Percentiles rank a stretch among this genome's conserved stretches.
phyloP scores from a whole-genome alignment of 2,888 invertebrate species.

The Palloptera scutellata region DNA sequence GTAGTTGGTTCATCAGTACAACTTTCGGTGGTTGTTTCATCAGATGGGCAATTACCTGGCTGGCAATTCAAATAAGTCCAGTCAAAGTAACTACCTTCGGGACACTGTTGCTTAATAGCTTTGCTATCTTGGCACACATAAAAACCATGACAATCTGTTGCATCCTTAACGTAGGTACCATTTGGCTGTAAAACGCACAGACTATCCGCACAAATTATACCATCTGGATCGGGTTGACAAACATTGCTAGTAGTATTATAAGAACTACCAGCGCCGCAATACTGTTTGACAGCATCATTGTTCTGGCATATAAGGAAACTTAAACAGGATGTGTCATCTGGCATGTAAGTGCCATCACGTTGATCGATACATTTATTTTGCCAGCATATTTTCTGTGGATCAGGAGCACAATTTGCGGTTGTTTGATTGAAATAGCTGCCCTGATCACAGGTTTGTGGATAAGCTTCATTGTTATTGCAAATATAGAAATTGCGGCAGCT shows the following conservation, averaged over 20 bases:
- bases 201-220: constrained; percentile 45
- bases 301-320: constrained; percentile 46
- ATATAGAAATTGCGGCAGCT: constrained; percentile 49
- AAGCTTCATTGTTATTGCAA: constrained; percentile 48
- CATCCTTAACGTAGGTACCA: constrained; percentile 17
- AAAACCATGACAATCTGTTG: constrained; percentile 22
- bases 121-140: constrained; percentile 16
- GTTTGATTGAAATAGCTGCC: constrained; percentile 47
- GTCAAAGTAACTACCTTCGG: constrained; percentile 40
- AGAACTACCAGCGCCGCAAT: constrained; percentile 45
- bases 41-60: constrained; percentile 45
- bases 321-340: constrained; percentile 40
- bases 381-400: constrained; percentile 45
- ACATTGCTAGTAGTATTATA: constrained; percentile 31
- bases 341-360: constrained; percentile 34
- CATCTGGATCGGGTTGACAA: constrained; percentile 40
- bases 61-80: constrained; percentile 25
- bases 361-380: constrained; percentile 47
- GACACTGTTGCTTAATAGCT: constrained; percentile 24
- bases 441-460: constrained; percentile 46
- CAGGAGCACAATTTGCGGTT: constrained; percentile 43
- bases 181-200: constrained; percentile 13
- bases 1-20: not conserved
- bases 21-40: constrained; percentile 11
- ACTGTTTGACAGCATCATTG: constrained; percentile 34